These are phyloP conservation scores for Amphiura filiformis DNA, from an alignment of 35 echinoderm and acorn worm species.

Conservation along the genomic window DNA sequence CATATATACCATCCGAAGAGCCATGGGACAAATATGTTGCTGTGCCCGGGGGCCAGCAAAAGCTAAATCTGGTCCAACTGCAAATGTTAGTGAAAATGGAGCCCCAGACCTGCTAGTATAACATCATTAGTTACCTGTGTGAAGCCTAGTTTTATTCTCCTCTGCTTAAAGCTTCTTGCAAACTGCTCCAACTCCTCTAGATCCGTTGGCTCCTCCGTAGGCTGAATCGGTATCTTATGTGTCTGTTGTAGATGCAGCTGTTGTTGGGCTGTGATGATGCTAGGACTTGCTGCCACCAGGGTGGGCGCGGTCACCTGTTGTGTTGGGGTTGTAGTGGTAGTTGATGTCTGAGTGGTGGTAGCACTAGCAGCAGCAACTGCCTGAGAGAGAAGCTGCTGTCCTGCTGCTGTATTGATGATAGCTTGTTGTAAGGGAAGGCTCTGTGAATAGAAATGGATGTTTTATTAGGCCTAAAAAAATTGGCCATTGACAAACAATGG, in stretches of 20 bases:
- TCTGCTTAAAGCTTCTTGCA: constrained; percentile 92
- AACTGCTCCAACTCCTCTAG: constrained; percentile 98
- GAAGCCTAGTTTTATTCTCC: constrained; percentile 94
- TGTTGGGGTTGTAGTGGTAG: neutral
- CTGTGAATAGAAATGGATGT: constrained; percentile 31
- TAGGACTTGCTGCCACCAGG: neutral
- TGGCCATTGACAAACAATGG: neutral
- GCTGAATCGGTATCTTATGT: constrained; percentile 66
- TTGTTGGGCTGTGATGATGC: constrained; percentile 34
- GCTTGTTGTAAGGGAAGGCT: constrained; percentile 34
- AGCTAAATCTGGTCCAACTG: no score
- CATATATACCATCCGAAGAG: no score
- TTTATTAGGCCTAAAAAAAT: neutral
- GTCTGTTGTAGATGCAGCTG: constrained; percentile 68
- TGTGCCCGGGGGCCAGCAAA: no score
- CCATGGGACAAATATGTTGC: no score
- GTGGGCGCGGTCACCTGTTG: neutral
- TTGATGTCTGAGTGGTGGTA: neutral
- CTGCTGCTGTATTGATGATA: constrained; percentile 22
- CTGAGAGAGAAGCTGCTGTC: constrained; percentile 36
- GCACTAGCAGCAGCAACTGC: constrained; percentile 12
- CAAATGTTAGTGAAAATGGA: no score
- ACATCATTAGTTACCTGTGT: constrained; percentile 89
- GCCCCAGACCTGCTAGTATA: no score
- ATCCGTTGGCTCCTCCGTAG: constrained; percentile 88